Percentiles rank a stretch among this genome's conserved stretches.
Evolutionary conservation across 2,888 invertebrate species (phyloP).

Genomic region (Ptycholaimellus sp.): DNA sequence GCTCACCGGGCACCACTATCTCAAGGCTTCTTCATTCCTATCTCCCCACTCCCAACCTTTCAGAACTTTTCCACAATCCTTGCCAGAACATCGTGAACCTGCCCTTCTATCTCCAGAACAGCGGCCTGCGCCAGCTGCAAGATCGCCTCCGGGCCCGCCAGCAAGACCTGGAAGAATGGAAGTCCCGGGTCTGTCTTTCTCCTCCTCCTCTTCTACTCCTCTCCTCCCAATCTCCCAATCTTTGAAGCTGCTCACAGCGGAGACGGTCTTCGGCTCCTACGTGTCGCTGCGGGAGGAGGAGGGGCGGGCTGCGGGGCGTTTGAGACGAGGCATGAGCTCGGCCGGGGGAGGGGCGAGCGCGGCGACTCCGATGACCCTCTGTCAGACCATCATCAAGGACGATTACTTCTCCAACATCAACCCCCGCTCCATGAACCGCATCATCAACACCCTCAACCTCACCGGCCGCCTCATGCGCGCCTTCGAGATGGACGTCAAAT

Average conservation of each 20-base stretch:
- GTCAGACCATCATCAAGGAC: constrained; percentile 47
- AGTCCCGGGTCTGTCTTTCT: too few species aligned
- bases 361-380: constrained; percentile 6
- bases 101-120: constrained; percentile 91
- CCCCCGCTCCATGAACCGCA: constrained; percentile 59
- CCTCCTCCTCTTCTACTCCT: too few species aligned
- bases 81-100: constrained; percentile 81
- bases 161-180: constrained; percentile 2
- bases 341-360: constrained; percentile 8
- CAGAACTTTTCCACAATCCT: too few species aligned
- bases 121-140: constrained; percentile 44
- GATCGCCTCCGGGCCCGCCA: constrained; percentile 9
- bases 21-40: constrained; percentile 8
- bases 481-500: constrained; percentile 95
- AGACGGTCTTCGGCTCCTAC: constrained; percentile 11
- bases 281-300: constrained; percentile 11
- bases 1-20: constrained; percentile 22
- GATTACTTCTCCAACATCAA: constrained; percentile 98
- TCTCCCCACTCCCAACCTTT: neutral
- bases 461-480: constrained; percentile 64
- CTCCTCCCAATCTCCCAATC: too few species aligned
- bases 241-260: too few species aligned
- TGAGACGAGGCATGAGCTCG: constrained; percentile 8
- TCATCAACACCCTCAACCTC: constrained; percentile 20
- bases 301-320: neutral